Conservation (phyloP, 2,113 vertebrate genomes). For the Lonchura striata region DNA sequence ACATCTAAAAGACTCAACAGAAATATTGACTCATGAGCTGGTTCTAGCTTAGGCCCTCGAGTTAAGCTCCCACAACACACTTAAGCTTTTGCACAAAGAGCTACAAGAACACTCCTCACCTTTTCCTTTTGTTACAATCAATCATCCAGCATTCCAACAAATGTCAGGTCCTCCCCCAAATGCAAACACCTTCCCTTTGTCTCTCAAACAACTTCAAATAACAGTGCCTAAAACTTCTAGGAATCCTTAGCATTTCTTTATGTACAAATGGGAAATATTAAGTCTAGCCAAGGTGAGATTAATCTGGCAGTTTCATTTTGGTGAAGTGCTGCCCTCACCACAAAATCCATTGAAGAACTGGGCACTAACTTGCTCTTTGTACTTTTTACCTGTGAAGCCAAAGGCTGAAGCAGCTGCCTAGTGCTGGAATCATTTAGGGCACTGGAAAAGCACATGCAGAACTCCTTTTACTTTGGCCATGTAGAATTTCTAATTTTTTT, state of each 20-base stretch:
- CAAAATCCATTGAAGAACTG: neutral
- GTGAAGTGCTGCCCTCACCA: neutral
- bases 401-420: neutral
- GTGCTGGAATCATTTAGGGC: neutral
- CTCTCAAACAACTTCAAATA: neutral
- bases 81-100: neutral
- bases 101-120: neutral
- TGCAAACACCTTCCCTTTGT: neutral
- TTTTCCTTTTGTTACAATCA: neutral
- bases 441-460: neutral
- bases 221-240: neutral
- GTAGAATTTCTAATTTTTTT: neutral
- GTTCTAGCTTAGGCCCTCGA: neutral
- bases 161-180: neutral
- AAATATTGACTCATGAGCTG: neutral
- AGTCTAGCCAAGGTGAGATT: neutral
- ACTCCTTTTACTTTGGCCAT: fast-evolving
- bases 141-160: neutral
- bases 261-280: neutral
- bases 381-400: neutral
- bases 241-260: neutral
- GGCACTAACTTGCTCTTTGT: neutral
- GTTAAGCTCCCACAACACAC: neutral
- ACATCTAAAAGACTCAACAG: neutral
- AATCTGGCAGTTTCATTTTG: neutral